Evolutionary conservation across 2,113 vertebrate species (phyloP), one percentile per base, ranked within the genome.

Genomic region (Megalops atlanticus): DNA sequence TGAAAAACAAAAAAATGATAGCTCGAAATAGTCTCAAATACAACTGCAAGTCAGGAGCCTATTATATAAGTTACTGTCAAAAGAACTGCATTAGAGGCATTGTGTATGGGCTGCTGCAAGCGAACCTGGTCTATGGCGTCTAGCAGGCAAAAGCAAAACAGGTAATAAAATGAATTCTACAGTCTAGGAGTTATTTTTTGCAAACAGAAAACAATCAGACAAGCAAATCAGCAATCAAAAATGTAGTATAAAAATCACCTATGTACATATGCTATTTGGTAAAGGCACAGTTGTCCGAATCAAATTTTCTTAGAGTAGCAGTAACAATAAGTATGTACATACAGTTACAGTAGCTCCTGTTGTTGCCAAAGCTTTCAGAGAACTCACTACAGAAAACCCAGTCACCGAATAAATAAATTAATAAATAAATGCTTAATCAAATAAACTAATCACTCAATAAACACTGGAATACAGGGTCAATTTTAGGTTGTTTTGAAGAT

Each of bases 231-330:
- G 91, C 88, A 89, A 89, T 92, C 89, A 86, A 87, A 77, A 90
- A 90, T 11, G 79, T 82, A 86, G 84, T 82, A 84, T 81, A 85
- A 84, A 85, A 87, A 36, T 39, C 86, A 82, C 78, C 81, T 87
- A 74, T 85, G 79, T 89, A 89, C 87, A 89, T 85, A 90, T 91
- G 85, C 81, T 87, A 85, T 91, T 92, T 89, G 89, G 88, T 91
- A 90, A 92, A 93, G 93, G 93, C 93, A 94, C 93, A 91, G 87
- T 90, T 91, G 86, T 92, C 92, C 85, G n/a, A 88, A 87, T 87
- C 84, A 41, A 74, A 78, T 58, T 87, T 83, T 82, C 84, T 85
- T 87, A 45, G 78, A 18, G 86, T 84, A 82, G 64, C 76, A 84
- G 81, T 68, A 88, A 86, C 84, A 90, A 82, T 41, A n/a, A n/a